Base-by-base conservation (phyloP, 2,797 vertebrate species). In the Lithobates pipiens region DNA sequence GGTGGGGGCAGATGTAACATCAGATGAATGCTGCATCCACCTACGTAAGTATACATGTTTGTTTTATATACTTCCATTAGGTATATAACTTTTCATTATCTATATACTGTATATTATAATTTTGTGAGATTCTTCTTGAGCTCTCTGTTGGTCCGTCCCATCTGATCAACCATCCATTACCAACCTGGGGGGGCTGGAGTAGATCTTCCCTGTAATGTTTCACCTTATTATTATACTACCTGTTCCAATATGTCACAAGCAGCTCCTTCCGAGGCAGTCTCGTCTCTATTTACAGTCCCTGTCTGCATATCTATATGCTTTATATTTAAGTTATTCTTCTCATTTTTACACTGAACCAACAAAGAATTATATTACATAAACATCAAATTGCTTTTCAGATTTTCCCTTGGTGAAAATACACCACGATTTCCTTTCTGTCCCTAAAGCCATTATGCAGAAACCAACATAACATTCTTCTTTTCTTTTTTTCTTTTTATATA, bases 391-490 rank as follows among this genome's bases (percentile, higher is more conserved):
- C 29, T 23, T 54, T 25, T 54, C 32, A 34, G 61, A 67, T 16
- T 76, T 70, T 69, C 44, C 32, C 44, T 83, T 46, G 81, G 57
- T 72, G 46, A 76, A 76, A 5, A 76, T 29, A 54, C 63, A 69
- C 50, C 29, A 69, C 71, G 72, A 77, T 84, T 72, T 84, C 63
- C 46, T 72, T 72, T 84, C 36, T 27, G 70, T 16, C 44, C 71
- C 25, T 54, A 46, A 84, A 84, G 50, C 67, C 54, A 67, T 84
- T 73, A 65, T 73, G 67, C 75, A 72, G 54, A 77, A 78, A 32
- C 25, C 34, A 84, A 61, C 42, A 72, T 70, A 77, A 68, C 74
- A 25, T 57, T 61, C 1, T 9, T 84, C 36, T 61, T 61, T 44
- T 83, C 21, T 61, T 61, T 61, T n/a, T 9, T 71, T 57, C 76